phyloP scores from a whole-genome alignment of 2,797 vertebrate species.

The Somateria mollissima region DNA sequence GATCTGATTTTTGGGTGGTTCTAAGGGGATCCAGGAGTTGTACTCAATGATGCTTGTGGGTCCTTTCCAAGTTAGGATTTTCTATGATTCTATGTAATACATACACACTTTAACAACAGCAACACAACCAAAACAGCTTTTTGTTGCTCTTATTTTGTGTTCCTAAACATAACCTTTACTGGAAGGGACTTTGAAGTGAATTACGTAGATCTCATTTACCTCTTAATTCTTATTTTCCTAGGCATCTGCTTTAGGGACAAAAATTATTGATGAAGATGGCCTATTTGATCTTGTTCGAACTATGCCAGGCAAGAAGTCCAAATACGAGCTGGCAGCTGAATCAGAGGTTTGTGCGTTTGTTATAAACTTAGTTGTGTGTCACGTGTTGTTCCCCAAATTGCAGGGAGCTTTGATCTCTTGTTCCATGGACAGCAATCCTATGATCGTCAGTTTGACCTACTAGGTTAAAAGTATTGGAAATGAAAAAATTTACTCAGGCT shows the following conservation, averaged over 20 bases:
- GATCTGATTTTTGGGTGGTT: too few relatives aligned
- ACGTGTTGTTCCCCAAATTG: background rate
- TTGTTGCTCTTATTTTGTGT: background rate
- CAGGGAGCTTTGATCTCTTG: background rate
- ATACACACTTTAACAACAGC: background rate
- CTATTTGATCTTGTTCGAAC: constrained; percentile 91
- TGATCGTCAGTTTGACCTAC: background rate
- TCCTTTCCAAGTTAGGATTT: too few relatives aligned
- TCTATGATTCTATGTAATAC: too few relatives aligned
- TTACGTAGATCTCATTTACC: background rate
- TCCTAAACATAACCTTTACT: background rate
- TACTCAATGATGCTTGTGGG: too few relatives aligned
- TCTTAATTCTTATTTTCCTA: constrained; percentile 62
- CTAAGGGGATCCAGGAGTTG: too few relatives aligned
- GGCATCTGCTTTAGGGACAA: constrained; percentile 91
- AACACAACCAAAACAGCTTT: background rate
- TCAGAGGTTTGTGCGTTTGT: constrained; percentile 83
- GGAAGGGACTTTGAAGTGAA: background rate
- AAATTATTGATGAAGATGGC: constrained; percentile 91
- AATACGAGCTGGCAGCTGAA: constrained; percentile 92
- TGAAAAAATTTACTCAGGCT: background rate
- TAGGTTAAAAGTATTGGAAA: background rate
- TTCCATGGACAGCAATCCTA: background rate
- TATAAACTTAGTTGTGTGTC: background rate
- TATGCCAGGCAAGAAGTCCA: constrained; percentile 96